Evolutionary conservation across 2,797 vertebrate genomes (phyloP).

Genomic region (Enteromius treurensis): DNA sequence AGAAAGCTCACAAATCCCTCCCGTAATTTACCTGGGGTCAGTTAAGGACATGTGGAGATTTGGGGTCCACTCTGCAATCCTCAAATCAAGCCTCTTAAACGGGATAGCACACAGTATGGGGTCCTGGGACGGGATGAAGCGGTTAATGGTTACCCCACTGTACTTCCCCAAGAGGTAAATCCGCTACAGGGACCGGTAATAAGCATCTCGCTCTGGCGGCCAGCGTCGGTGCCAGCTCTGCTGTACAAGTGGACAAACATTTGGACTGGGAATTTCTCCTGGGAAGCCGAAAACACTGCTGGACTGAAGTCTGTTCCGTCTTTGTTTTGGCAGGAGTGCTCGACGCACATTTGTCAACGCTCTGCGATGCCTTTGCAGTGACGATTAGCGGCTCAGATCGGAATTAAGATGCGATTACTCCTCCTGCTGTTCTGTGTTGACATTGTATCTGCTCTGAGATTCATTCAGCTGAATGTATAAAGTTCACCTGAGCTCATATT

Average conservation of each 20-base stretch:
- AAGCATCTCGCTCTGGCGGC: neutral
- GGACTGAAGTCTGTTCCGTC: constrained; percentile 30
- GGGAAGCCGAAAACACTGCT: constrained; percentile 14
- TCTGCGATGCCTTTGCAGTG: neutral
- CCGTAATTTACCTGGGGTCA: constrained; percentile 19
- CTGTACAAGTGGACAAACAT: constrained; percentile 26
- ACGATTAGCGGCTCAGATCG: constrained; percentile 7
- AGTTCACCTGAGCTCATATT: constrained; percentile 2
- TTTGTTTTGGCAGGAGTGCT: constrained; percentile 13
- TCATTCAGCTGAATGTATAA: constrained; percentile 1
- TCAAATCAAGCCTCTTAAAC: constrained; percentile 13
- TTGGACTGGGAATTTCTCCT: constrained; percentile 26
- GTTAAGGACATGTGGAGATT: neutral
- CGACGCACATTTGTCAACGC: constrained; percentile 28
- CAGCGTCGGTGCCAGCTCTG: neutral
- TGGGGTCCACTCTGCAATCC: neutral
- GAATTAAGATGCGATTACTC: neutral
- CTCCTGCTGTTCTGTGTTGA: constrained; percentile 28
- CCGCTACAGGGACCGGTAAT: constrained; percentile 13
- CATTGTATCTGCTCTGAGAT: constrained; percentile 8
- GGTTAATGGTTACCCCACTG: constrained; percentile 42
- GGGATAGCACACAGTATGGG: neutral
- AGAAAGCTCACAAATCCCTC: neutral
- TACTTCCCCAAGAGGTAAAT: constrained; percentile 32
- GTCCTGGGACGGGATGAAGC: neutral